Evolutionary conservation across 1,140 invertebrate genomes (phyloP), one percentile per base, ranked within the genome.

Genomic region (Argopecten irradians): DNA sequence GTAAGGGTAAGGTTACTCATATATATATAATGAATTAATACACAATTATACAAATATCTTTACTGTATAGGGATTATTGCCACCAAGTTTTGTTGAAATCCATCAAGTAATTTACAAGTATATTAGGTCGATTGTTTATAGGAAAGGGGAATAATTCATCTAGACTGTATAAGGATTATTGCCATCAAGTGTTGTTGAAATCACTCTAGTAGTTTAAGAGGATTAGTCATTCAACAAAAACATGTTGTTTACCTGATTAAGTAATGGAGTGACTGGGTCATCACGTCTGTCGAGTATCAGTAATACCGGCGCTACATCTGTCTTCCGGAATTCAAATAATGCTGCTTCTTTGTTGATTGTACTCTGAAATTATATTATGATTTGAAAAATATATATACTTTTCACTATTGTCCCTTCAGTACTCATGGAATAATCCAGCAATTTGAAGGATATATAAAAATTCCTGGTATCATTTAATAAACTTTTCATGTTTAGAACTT

Each of bases 211-310:
- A n/a, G n/a, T n/a, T n/a, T n/a, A n/a, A n/a, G n/a, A n/a, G n/a
- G n/a, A 1, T 1, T 0, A 71, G 5, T 0, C 16, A 82, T 3
- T 55, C 13, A 46, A 86, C n/a, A n/a, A n/a, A n/a, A n/a, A 88
- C 82, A 88, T 22, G 33, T 46, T 34, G 34, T 83, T 86, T 86
- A 96, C 96, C 96, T 98, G 99, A 96, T 98, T 99, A n/a, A 99
- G 95, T 83, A 99, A 95, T 0, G 99, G 99, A 2, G 99, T 99
- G 0, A 99, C 97, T 0, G 98, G 97, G 96, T 99, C 99, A 95
- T 98, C 98, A 93, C 98, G 96, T 92, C 99, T 96, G 94, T 99
- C 99, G 19, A 99, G 93, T 91, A 99, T 97, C 1, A 99, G 94
- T 86, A 99, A 94, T 89, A 98, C 95, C 0, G 98, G 97, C 7